These are phyloP conservation scores for Corydoras maculifer DNA, from an alignment of 2,113 vertebrate genomes.

Conservation along the genomic window DNA sequence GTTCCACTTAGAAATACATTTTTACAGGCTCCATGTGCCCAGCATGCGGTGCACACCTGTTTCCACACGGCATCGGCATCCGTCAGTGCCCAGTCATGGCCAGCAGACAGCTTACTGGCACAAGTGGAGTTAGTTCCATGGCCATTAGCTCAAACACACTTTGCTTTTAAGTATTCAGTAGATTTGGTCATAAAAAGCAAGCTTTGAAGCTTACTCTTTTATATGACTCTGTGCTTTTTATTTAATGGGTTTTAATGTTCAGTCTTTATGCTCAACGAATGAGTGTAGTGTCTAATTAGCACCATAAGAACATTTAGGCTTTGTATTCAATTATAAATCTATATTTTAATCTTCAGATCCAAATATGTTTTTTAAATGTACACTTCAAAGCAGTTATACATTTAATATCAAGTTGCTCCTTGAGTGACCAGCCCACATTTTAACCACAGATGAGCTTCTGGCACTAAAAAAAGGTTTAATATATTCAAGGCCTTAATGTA, in stretches of 20 bases:
- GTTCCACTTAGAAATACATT: constrained; percentile 45
- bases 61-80: constrained; percentile 36
- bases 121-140: constrained; percentile 39
- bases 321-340: too few relatives aligned
- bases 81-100: constrained; percentile 11
- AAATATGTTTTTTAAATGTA: too few relatives aligned
- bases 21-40: constrained; percentile 62
- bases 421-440: too few relatives aligned
- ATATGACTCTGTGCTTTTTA: constrained; percentile 59
- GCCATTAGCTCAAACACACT: constrained; percentile 61
- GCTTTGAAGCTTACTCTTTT: constrained; percentile 62
- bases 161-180: constrained; percentile 62
- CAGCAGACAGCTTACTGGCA: constrained; percentile 21
- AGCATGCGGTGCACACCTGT: constrained; percentile 61
- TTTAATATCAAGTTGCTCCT: too few relatives aligned
- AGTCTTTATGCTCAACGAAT: too few relatives aligned
- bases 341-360: too few relatives aligned
- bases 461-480: too few relatives aligned
- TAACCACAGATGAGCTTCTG: too few relatives aligned
- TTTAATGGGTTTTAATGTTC: constrained; percentile 22
- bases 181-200: constrained; percentile 61
- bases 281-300: too few relatives aligned
- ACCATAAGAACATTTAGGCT: too few relatives aligned
- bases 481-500: too few relatives aligned
- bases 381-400: too few relatives aligned